These are phyloP conservation scores for Xylota sylvarum DNA, from an alignment of 2,888 invertebrate species.

Conservation along the genomic window DNA sequence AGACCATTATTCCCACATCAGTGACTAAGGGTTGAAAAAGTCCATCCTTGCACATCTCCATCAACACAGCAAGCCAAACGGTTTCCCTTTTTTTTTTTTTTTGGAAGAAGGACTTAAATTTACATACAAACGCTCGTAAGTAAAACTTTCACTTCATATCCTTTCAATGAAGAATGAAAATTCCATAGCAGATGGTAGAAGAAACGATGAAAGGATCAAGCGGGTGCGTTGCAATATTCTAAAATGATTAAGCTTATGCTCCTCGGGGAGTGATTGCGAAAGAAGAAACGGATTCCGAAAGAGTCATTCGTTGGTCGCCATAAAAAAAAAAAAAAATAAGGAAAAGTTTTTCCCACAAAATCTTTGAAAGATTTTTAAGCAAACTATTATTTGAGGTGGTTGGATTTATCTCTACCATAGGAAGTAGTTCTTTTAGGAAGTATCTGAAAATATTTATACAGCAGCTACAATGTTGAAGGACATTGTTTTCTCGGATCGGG, in stretches of 20 bases:
- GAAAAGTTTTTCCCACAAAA: background rate
- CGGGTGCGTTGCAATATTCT: slow-evolving; percentile 27
- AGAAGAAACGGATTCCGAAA: slow-evolving; percentile 8
- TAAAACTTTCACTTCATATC: slow-evolving; percentile 17
- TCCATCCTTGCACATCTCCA: slow-evolving; percentile 42
- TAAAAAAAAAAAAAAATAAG: background rate
- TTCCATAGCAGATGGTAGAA: slow-evolving; percentile 16
- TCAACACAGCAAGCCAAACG: background rate
- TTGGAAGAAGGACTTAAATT: slow-evolving; percentile 37
- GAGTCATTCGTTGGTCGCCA: slow-evolving; percentile 15
- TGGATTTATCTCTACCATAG: background rate
- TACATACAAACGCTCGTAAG: slow-evolving; percentile 48
- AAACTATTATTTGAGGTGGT: background rate
- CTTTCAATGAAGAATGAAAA: background rate
- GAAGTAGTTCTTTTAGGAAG: background rate
- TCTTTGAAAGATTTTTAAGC: slow-evolving; percentile 1
- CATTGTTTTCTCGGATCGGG: too few species aligned
- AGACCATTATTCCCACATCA: slow-evolving; percentile 48
- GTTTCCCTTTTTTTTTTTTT: background rate
- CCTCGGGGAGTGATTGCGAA: slow-evolving; percentile 4
- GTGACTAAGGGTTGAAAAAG: slow-evolving; percentile 22
- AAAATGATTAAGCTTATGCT: slow-evolving; percentile 32
- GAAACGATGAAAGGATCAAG: slow-evolving; percentile 36
- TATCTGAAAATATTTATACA: too few species aligned
- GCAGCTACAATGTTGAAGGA: too few species aligned